Evolutionary conservation across 2,888 invertebrate genomes (phyloP), one percentile per base, ranked within the genome.

Genomic region (Atrina japonica): DNA sequence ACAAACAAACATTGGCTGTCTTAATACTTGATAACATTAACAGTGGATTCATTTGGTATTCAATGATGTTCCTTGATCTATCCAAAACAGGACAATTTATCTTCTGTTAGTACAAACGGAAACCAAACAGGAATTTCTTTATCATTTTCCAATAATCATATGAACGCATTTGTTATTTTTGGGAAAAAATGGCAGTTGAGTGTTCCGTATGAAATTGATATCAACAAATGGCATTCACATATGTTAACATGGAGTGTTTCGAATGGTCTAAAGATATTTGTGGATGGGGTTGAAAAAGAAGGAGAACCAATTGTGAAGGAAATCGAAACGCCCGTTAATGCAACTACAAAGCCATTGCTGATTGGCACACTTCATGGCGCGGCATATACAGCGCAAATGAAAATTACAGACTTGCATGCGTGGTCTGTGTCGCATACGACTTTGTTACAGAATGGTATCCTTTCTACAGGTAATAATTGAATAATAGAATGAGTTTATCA

Each of bases 351-450:
- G n/a, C n/a, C n/a, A n/a, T n/a, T n/a, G n/a, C n/a, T n/a, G n/a
- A n/a, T n/a, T n/a, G n/a, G n/a, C n/a, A n/a, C n/a, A n/a, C n/a
- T n/a, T n/a, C n/a, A n/a, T n/a, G n/a, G 55, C 1, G 56, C 59
- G 14, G 68, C 69, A 21, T 66, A 68, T 18, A 78, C 80, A 7
- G 66, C 78, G 2, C 70, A 55, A 27, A 77, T 83, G 70, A 75
- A 77, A 45, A 67, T 83, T 3, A 58, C 73, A 18, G 73, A 81
- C 52, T 64, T 81, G n/a, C 79, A 67, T 64, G 74, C 81, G 14
- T 81, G 81, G 49, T 23, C 49, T 49, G 18, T 49, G 25, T 2
- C 49, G 6, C 18, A 23, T 23, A 18, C 49, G 9, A 11, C 56
- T 11, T 50, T 72, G 18, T 47, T 66, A 16, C 14, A 66, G 27